A percentile compares a stretch with the other conserved stretches of the same genome.
Conservation (phyloP, 2,797 vertebrate genomes). For the Martes flavigula region DNA sequence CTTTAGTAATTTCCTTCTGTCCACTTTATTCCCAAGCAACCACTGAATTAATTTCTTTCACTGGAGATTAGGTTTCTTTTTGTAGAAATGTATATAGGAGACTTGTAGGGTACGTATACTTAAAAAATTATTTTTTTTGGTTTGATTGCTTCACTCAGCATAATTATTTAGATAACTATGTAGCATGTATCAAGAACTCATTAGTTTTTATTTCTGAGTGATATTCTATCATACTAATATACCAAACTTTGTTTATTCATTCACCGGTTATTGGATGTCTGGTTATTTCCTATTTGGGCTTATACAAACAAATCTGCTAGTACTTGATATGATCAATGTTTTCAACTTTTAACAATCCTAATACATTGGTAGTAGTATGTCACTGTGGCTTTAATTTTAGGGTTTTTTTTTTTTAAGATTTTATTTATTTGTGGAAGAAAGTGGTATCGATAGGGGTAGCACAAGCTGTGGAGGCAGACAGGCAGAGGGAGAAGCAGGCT, state of each 20-base stretch:
- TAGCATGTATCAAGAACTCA: neutral
- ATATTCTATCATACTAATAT: neutral
- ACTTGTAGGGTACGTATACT: neutral
- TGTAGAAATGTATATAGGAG: neutral
- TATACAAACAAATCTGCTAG: neutral
- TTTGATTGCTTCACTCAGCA: neutral
- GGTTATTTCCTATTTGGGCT: neutral
- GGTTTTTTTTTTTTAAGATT: neutral
- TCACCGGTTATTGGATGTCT: neutral
- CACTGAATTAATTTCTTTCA: neutral
- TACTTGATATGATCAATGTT: neutral
- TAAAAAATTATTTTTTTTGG: neutral
- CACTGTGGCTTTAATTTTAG: neutral
- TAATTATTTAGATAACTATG: neutral
- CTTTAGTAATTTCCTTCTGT: neutral
- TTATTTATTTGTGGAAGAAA: neutral
- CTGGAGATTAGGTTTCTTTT: neutral
- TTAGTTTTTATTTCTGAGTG: neutral
- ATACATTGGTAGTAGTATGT: neutral
- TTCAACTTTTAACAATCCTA: neutral
- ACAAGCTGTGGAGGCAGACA: fast-evolving
- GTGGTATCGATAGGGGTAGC: neutral
- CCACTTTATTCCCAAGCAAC: neutral
- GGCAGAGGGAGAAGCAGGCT: neutral
- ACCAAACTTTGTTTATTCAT: neutral